Evolutionary conservation across 2,888 invertebrate genomes (phyloP), one percentile per base, ranked within the genome.

Genomic region (Baccha elongata): DNA sequence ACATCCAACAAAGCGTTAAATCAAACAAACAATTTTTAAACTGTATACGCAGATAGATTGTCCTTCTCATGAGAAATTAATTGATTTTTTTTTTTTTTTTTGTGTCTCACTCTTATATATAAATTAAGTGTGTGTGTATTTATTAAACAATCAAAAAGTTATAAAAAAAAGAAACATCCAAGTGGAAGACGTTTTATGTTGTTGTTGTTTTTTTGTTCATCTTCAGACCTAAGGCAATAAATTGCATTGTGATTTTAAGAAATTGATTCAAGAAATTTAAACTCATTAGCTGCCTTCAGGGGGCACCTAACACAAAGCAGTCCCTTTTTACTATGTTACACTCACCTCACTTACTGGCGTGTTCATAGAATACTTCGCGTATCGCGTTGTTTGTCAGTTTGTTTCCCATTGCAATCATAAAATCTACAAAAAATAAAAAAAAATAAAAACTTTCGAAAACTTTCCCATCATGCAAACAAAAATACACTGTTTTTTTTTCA

Each of bases 401-500:
- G 58, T 76, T 67, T 81, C 67, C 55, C 62, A 67, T 53, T 81
- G 81, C 81, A 81, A 76, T 67, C 81, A 76, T 52, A 68, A 67
- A 19, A 48, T 32, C 15, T 29, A 65, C 19, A 64, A 13, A 35
- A 21, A 48, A 26, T 7, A 17, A 52, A 60, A 37, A 35, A 62
- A 68, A 72, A 68, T 62, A 69, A 68, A 80, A 80, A 83, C 83
- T 83, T 83, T 83, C 83, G 64, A 83, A 83, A 83, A 83, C 83
- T 83, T 83, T 83, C 83, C 78, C 83, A 83, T 73, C 83, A 58
- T 58, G 73, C 72, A 83, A 83, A 83, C 83, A 83, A 35, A 78
- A 58, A 71, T 50, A 74, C 44, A 67, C 8, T n/a, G 19, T 23
- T 37, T 35, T 42, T 37, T 64, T 67, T 53, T 65, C 52, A 78